Evolutionary conservation across 2,888 invertebrate species (phyloP).

Genomic region (Helobdella robusta): DNA sequence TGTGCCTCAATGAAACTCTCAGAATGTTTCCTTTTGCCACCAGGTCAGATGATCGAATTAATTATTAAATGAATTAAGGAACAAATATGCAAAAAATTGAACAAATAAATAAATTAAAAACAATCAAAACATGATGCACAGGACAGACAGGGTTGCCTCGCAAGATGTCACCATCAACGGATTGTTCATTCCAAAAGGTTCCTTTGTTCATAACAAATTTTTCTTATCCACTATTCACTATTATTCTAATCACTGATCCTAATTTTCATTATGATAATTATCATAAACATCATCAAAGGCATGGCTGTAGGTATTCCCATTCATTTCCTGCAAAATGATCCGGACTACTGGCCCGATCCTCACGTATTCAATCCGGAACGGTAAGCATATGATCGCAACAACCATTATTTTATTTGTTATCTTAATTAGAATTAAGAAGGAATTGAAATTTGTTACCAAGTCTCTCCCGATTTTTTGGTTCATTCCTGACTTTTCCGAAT

Average conservation of each 20-base stretch:
- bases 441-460: no score
- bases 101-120: not conserved
- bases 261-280: no score
- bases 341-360: slow-evolving; percentile 31
- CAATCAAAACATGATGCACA: not conserved
- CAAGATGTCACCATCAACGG: slow-evolving; percentile 25
- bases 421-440: no score
- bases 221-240: no score
- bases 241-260: no score
- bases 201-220: no score
- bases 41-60: slow-evolving; percentile 13
- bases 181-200: slow-evolving; percentile 26
- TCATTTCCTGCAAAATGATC: slow-evolving; percentile 31
- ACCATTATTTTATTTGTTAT: no score
- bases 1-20: slow-evolving; percentile 26
- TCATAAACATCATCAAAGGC: no score
- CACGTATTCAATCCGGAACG: slow-evolving; percentile 32
- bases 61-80: not conserved
- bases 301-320: slow-evolving; percentile 29
- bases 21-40: slow-evolving; percentile 27
- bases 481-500: no score
- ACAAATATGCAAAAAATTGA: not conserved
- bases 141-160: slow-evolving; percentile 23
- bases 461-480: no score
- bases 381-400: no score